Conservation (phyloP, 2,888 invertebrate genomes). For the Oscheius sp. region DNA sequence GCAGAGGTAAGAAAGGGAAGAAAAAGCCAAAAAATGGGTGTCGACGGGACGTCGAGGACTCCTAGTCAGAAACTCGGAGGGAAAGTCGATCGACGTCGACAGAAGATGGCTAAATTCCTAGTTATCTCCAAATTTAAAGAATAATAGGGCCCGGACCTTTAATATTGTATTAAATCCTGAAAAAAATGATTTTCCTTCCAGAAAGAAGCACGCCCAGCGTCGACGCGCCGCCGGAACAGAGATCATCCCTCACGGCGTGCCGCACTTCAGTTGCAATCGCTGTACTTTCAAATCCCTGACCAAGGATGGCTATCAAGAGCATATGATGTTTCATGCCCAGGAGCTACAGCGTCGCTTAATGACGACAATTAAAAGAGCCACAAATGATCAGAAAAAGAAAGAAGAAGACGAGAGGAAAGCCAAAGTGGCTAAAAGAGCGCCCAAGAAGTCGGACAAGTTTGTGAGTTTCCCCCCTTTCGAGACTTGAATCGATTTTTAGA, state of each 20-base stretch:
- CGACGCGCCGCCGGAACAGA: conserved; percentile 37
- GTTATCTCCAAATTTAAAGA: too few species aligned
- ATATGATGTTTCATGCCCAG: conserved; percentile 55
- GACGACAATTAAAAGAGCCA: conserved; percentile 56
- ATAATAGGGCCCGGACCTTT: too few species aligned
- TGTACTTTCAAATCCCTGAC: conserved; percentile 54
- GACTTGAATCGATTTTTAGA: too few species aligned
- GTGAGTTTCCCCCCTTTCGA: conserved; percentile 26
- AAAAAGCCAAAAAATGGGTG: background rate
- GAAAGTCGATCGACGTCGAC: too few species aligned
- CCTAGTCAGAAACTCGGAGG: too few species aligned
- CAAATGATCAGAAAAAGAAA: conserved; percentile 12
- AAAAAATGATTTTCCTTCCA: background rate
- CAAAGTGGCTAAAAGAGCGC: conserved; percentile 12
- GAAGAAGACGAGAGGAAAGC: conserved; percentile 38
- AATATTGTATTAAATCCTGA: too few species aligned
- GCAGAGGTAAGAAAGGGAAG: conserved; percentile 8
- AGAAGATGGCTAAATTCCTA: too few species aligned
- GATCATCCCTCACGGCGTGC: conserved; percentile 50
- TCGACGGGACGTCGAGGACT: too few species aligned
- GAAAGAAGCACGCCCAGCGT: conserved; percentile 15
- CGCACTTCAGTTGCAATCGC: conserved; percentile 51
- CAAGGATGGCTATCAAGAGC: conserved; percentile 45
- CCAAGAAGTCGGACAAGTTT: conserved; percentile 36
- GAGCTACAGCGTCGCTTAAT: conserved; percentile 54